Base-by-base conservation (phyloP, 2,797 vertebrate genomes). In the Babyrousa celebensis region DNA sequence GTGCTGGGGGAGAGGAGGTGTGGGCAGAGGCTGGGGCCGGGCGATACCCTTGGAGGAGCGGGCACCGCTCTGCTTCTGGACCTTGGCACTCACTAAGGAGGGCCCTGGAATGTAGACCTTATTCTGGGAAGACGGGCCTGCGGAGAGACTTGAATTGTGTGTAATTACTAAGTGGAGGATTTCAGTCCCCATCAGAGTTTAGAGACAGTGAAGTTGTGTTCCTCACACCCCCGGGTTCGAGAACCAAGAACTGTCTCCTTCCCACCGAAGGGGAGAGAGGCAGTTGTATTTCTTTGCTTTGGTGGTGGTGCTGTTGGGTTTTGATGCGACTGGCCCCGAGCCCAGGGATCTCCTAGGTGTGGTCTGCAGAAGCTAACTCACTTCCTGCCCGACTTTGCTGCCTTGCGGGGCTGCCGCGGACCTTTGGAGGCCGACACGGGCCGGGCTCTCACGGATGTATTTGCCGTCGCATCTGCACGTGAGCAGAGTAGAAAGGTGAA, bases 241-340 rank as follows among this genome's bases (percentile, higher is more conserved):
- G 40, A 72, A 79, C 67, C 78, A 87, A 88, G 68, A 17, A 60
- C 25, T 88, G 54, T 9, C 15, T 11, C 56, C 7, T 3, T 5
- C 86, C 86, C 58, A 74, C 15, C 21, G n/a, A 78, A 93, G 72
- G 71, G 78, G 48, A 74, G 89, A 88, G 40, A 32, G 63, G 82
- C 4, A 1, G 9, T 60, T 80, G 93, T 84, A 29, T 80, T 25
- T 80, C 63, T 79, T 93, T 68, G 84, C 36, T 63, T 36, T 92
- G 12, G 17, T 89, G 63, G 58, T 78, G 67, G 16, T 71, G 12
- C 25, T 82, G 27, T 58, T 58, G 27, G 52, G 27, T 48, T 95
- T 89, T 89, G 36, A 43, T 56, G 29, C 15, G 68, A 36, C 12
- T 85, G 48, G 56, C 18, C 48, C 11, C 10, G 60, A 77, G 84